These are phyloP conservation scores for Chromoteleia sp. DNA, from an alignment of 2,888 invertebrate species.

Conservation along the genomic window DNA sequence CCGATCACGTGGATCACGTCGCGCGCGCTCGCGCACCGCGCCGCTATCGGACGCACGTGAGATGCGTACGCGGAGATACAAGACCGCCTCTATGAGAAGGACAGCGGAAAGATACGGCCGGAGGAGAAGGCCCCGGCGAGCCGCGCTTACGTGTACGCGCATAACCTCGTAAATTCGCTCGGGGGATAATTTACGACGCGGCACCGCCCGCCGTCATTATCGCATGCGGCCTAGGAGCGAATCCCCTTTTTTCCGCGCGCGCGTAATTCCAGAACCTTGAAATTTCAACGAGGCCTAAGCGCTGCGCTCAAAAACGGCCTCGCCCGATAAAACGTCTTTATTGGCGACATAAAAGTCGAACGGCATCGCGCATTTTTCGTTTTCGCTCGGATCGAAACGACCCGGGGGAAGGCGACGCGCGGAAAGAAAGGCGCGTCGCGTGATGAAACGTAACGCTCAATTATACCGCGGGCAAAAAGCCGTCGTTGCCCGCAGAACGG, in stretches of 20 bases:
- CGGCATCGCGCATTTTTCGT: conserved; percentile 41
- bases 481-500: conserved; percentile 5
- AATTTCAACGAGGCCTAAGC: conserved; percentile 45
- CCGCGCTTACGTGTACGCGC: conserved; percentile 63
- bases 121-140: conserved; percentile 17
- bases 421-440: conserved; percentile 34
- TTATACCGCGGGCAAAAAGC: conserved; percentile 32
- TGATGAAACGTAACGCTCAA: conserved; percentile 39
- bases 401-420: no score
- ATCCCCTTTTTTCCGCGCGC: conserved; percentile 53
- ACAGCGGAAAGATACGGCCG: conserved; percentile 39
- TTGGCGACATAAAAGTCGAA: conserved; percentile 37
- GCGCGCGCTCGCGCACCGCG: conserved; percentile 10
- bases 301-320: conserved; percentile 6
- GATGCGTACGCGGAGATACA: conserved; percentile 57
- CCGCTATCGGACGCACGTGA: conserved; percentile 64
- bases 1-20: conserved; percentile 54
- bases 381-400: conserved; percentile 33
- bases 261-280: conserved; percentile 65
- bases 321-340: conserved; percentile 44
- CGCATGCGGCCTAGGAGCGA: conserved; percentile 72
- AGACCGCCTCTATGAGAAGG: conserved; percentile 26
- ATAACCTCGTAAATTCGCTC: conserved; percentile 81
- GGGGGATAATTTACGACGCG: conserved; percentile 82
- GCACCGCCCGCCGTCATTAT: conserved; percentile 83